A percentile compares a stretch with the other conserved stretches of the same genome.
These are phyloP conservation scores for Wasmannia auropunctata DNA, from an alignment of 1,140 invertebrate genomes.

Conservation along the genomic window DNA sequence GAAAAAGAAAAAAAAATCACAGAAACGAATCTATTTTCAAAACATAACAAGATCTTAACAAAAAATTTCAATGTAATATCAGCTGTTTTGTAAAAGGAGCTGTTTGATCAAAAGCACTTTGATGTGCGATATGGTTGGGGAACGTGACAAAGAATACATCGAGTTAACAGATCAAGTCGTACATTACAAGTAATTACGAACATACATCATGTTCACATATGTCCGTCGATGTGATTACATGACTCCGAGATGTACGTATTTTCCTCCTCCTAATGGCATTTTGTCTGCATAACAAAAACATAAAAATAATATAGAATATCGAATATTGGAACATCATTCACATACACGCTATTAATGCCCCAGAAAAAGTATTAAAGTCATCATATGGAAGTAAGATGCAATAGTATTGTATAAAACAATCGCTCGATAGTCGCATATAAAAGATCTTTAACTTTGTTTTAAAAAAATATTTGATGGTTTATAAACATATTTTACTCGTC, in stretches of 20 bases:
- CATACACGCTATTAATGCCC: background rate
- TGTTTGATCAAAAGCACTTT: slow-evolving; percentile 48
- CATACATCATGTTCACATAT: slow-evolving; percentile 56
- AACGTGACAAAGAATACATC: slow-evolving; percentile 47
- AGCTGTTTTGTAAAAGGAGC: slow-evolving; percentile 11
- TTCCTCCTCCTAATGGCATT: background rate
- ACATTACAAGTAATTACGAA: slow-evolving; percentile 62
- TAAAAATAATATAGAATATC: slow-evolving; percentile 20
- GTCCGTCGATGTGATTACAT: slow-evolving; percentile 36
- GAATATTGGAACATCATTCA: background rate
- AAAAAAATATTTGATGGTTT: background rate
- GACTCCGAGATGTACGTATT: slow-evolving; percentile 54
- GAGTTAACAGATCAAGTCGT: slow-evolving; percentile 43
- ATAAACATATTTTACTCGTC: background rate
- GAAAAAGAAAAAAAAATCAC: slow-evolving; percentile 33
- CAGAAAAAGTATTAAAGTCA: slow-evolving; percentile 14
- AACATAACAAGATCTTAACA: slow-evolving; percentile 48
- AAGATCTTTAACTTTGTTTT: background rate
- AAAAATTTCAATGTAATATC: slow-evolving; percentile 56
- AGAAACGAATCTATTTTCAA: slow-evolving; percentile 72
- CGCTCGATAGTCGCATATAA: background rate
- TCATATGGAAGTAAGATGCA: background rate
- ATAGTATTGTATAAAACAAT: background rate
- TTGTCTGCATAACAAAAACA: slow-evolving; percentile 43
- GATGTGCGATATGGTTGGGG: background rate